Evolutionary conservation across 2,888 invertebrate genomes (phyloP).

Genomic region (Entomobrya proxima): DNA sequence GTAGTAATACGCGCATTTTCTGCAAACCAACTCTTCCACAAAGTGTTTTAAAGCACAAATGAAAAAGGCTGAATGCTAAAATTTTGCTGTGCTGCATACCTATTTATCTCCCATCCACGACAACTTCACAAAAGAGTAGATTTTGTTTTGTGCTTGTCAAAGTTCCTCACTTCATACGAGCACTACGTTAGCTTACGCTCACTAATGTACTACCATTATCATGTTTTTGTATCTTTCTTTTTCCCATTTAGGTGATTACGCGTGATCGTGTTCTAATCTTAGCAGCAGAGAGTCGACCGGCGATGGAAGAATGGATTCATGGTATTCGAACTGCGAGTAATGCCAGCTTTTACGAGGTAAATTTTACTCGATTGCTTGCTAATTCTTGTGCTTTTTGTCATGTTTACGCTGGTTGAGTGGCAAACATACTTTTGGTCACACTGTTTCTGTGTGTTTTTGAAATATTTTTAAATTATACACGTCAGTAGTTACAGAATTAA

Average conservation of each 20-base stretch:
- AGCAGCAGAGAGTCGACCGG: constrained; percentile 72
- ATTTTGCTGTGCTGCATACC: neutral
- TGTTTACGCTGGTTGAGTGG: neutral
- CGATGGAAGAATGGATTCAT: constrained; percentile 75
- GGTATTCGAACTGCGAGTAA: constrained; percentile 72
- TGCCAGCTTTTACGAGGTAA: constrained; percentile 72
- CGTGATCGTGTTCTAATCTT: constrained; percentile 71
- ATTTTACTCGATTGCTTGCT: constrained; percentile 1
- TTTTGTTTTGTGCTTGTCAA: neutral
- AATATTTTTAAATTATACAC: neutral
- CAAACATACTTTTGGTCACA: neutral
- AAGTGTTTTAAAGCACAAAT: too few species aligned
- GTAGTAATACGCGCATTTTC: too few species aligned
- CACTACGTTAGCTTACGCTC: neutral
- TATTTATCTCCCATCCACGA: neutral
- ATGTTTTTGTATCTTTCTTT: constrained; percentile 42
- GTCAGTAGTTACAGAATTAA: neutral
- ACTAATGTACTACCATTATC: constrained; percentile 14
- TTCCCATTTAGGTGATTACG: constrained; percentile 73
- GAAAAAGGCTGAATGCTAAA: too few species aligned
- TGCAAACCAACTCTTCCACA: too few species aligned
- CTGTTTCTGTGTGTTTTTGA: neutral
- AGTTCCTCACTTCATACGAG: neutral
- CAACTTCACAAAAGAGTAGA: neutral
- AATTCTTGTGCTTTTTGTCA: neutral